Evolutionary conservation across 2,888 invertebrate genomes (phyloP).

Genomic region (Drosophila aldrichi): DNA sequence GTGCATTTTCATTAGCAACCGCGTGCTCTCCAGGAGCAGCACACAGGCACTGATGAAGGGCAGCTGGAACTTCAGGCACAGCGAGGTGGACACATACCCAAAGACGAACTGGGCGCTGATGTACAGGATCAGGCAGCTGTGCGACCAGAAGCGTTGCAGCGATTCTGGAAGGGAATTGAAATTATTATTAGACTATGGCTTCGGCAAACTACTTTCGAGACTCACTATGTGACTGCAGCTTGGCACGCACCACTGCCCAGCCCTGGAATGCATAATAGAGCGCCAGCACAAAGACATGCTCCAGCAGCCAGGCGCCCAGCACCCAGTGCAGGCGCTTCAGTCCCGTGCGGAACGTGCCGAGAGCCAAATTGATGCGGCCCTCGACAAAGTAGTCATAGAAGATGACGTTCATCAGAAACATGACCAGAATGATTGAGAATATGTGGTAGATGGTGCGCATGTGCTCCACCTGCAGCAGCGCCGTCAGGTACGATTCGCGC

Average conservation of each 20-base stretch:
- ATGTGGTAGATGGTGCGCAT: conserved; percentile 94
- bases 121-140: conserved; percentile 77
- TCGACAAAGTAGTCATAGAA: conserved; percentile 89
- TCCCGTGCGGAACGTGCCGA: conserved; percentile 87
- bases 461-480: conserved; percentile 91
- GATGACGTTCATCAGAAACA: conserved; percentile 90
- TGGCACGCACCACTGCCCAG: conserved; percentile 85
- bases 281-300: conserved; percentile 85
- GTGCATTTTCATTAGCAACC: conserved; percentile 95
- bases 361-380: conserved; percentile 85
- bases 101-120: conserved; percentile 77
- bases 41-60: conserved; percentile 81
- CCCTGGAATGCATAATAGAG: conserved; percentile 85
- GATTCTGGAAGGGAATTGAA: conserved; percentile 58
- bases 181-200: background rate
- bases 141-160: conserved; percentile 79
- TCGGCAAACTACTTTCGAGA: background rate
- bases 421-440: conserved; percentile 91
- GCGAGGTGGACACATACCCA: conserved; percentile 71
- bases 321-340: conserved; percentile 88
- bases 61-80: conserved; percentile 76
- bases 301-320: conserved; percentile 86
- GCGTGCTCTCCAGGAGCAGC: conserved; percentile 86
- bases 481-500: conserved; percentile 92
- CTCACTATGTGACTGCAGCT: conserved; percentile 70